A percentile compares a stretch with the other conserved stretches of the same genome.
Evolutionary conservation across 2,888 invertebrate genomes (phyloP).

Genomic region (Dermolepida albohirtum): DNA sequence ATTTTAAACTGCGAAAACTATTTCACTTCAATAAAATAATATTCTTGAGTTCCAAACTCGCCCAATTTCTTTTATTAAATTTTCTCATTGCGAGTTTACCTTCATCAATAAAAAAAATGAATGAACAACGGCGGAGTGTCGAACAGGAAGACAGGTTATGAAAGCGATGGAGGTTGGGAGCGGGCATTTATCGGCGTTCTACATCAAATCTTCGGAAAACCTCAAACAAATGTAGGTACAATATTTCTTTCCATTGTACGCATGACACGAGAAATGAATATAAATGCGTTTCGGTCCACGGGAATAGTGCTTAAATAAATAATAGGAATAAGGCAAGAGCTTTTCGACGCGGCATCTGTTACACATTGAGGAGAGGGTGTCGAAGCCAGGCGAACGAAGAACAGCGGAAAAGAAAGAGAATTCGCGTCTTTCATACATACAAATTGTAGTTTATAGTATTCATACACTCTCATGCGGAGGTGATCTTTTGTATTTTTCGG

Average conservation of each 20-base stretch:
- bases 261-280: constrained; percentile 30
- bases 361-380: constrained; percentile 19
- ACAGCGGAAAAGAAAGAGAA: constrained; percentile 9
- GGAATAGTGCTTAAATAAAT: constrained; percentile 32
- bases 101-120: too few relatives aligned
- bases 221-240: constrained; percentile 22
- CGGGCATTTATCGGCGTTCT: constrained; percentile 10
- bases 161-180: not conserved
- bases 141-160: not conserved
- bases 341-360: constrained; percentile 28
- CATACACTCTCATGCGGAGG: constrained; percentile 16
- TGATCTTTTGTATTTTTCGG: constrained; percentile 3
- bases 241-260: constrained; percentile 22
- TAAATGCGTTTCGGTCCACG: constrained; percentile 28
- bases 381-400: constrained; percentile 6
- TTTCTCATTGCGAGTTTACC: too few relatives aligned
- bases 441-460: constrained; percentile 35
- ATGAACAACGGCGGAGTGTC: too few relatives aligned
- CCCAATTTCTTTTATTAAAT: too few relatives aligned
- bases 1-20: too few relatives aligned
- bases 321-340: constrained; percentile 6
- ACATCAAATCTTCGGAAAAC: constrained; percentile 21
- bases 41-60: too few relatives aligned
- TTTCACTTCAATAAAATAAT: too few relatives aligned
- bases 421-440: constrained; percentile 36